Evolutionary conservation across 2,797 vertebrate genomes (phyloP).

Genomic region (Tarsius wallacei): DNA sequence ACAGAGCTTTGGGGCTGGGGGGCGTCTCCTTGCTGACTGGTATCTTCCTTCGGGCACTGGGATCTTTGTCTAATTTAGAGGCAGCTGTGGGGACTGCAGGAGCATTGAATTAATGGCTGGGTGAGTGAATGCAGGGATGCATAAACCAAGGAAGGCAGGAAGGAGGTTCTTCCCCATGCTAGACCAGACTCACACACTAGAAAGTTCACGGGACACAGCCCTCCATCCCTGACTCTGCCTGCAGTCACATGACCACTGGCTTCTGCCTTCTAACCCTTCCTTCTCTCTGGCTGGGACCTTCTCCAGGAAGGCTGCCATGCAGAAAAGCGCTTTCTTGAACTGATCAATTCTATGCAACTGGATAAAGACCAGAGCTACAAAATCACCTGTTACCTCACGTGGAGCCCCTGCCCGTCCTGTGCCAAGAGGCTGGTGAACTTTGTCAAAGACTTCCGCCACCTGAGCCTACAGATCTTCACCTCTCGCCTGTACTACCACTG

Average conservation of each 20-base stretch:
- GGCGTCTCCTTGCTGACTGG: background rate
- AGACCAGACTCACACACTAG: background rate
- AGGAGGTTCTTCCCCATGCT: background rate
- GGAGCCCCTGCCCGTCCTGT: slow-evolving; percentile 61
- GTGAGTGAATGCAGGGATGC: background rate
- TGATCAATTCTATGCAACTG: background rate
- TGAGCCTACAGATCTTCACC: background rate
- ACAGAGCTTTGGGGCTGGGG: background rate
- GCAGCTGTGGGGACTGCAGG: background rate
- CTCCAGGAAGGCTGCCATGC: slow-evolving; percentile 21
- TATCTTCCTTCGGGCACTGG: background rate
- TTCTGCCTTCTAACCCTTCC: background rate
- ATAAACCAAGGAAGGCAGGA: background rate
- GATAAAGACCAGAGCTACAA: background rate
- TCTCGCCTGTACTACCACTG: slow-evolving; percentile 75
- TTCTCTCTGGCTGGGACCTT: background rate
- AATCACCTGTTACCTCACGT: slow-evolving; percentile 69
- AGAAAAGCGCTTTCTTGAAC: slow-evolving; percentile 37
- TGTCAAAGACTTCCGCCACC: fast-evolving
- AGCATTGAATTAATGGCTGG: background rate
- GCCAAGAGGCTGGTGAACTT: background rate
- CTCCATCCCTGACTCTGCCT: background rate
- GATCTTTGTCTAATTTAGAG: background rate
- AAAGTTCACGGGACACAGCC: background rate
- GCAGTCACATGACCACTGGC: background rate